Percentiles rank a stretch among this genome's conserved stretches.
Conservation (phyloP, 2,888 invertebrate genomes). For the Synanthedon myopaeformis region DNA sequence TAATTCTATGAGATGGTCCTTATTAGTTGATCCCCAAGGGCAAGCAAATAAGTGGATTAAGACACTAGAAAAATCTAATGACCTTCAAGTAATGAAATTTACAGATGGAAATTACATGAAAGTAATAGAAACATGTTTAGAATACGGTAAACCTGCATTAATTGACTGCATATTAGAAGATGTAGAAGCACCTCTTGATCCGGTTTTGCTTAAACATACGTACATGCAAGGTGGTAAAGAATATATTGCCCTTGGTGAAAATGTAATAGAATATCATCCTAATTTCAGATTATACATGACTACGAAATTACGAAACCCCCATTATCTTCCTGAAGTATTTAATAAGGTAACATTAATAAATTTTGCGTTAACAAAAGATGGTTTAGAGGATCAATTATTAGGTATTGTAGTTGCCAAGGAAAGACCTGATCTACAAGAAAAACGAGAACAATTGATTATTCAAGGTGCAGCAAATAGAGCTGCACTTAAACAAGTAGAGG, state of each 20-base stretch:
- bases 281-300: constrained; percentile 85
- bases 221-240: constrained; percentile 80
- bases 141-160: constrained; percentile 81
- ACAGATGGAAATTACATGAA: constrained; percentile 82
- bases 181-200: constrained; percentile 82
- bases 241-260: constrained; percentile 83
- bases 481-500: constrained; percentile 86
- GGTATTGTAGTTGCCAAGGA: constrained; percentile 89
- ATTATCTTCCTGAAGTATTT: constrained; percentile 86
- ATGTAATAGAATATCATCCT: constrained; percentile 79
- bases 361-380: constrained; percentile 85
- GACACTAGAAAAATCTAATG: constrained; percentile 81
- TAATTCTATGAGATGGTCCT: constrained; percentile 81
- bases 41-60: constrained; percentile 90
- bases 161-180: constrained; percentile 84
- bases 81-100: constrained; percentile 78
- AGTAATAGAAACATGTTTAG: constrained; percentile 78
- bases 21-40: constrained; percentile 86
- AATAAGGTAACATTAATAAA: constrained; percentile 87
- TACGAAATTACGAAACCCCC: constrained; percentile 85
- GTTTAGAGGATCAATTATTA: constrained; percentile 85
- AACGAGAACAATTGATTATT: constrained; percentile 81
- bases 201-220: constrained; percentile 79
- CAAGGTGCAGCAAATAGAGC: constrained; percentile 84
- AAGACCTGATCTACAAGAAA: constrained; percentile 85